A percentile compares a stretch with the other conserved stretches of the same genome.
Evolutionary conservation across 2,888 invertebrate genomes (phyloP).

Genomic region (Rhaphigaster nebulosa): DNA sequence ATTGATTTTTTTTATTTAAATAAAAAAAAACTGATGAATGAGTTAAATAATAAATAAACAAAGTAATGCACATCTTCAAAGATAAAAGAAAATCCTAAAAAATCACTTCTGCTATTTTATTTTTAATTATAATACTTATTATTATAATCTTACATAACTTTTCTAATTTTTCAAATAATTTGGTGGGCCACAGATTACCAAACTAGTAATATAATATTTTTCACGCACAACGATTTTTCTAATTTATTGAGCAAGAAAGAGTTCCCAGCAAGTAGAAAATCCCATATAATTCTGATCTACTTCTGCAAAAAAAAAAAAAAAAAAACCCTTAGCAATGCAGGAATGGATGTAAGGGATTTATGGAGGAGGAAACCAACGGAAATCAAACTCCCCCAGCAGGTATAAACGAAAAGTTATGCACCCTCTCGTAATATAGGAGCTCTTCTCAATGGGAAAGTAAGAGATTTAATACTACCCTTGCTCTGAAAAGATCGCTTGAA

Average conservation of each 20-base stretch:
- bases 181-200: not conserved
- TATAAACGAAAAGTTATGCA: conserved; percentile 11
- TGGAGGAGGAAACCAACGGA: not conserved
- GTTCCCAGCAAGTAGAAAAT: not conserved
- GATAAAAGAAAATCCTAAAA: too few relatives aligned
- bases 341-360: not conserved
- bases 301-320: not conserved
- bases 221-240: too few relatives aligned
- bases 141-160: too few relatives aligned
- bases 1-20: too few relatives aligned
- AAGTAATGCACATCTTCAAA: too few relatives aligned
- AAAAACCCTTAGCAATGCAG: not conserved
- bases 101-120: too few relatives aligned
- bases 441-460: not conserved
- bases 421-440: not conserved
- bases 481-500: conserved; percentile 1
- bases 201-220: too few relatives aligned
- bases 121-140: too few relatives aligned
- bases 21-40: too few relatives aligned
- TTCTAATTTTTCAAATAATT: not conserved
- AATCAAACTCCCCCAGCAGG: not conserved
- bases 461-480: not conserved
- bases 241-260: not conserved
- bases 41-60: too few relatives aligned
- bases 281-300: not conserved